Conservation (phyloP, 2,888 invertebrate genomes). For the Lacanobia wlatinum region DNA sequence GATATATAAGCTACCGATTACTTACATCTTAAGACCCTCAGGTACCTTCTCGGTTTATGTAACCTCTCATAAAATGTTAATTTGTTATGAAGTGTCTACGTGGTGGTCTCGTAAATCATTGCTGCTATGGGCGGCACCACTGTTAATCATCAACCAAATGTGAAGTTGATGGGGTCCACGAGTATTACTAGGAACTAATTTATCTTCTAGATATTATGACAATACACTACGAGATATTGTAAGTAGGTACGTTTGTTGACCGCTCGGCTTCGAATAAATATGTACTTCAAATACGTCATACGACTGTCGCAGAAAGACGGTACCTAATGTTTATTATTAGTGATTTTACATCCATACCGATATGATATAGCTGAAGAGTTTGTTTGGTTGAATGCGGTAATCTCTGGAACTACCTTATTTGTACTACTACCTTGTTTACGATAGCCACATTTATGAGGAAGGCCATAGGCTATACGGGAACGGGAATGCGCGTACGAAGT, state of each 20-base stretch:
- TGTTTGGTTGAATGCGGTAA: no score
- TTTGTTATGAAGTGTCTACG: not conserved
- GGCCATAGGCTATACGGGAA: no score
- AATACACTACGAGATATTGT: not conserved
- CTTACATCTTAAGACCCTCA: not conserved
- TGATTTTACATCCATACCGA: no score
- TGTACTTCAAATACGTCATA: no score
- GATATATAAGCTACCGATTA: not conserved
- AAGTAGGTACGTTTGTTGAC: not conserved
- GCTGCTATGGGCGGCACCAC: not conserved
- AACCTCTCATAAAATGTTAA: slow-evolving; percentile 3
- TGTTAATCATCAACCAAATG: slow-evolving; percentile 10
- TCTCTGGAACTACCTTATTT: no score
- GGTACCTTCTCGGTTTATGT: not conserved
- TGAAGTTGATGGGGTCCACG: not conserved
- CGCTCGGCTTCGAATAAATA: no score
- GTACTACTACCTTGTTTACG: no score
- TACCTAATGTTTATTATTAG: no score
- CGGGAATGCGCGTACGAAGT: no score
- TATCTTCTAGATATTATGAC: not conserved
- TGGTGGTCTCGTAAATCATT: slow-evolving; percentile 5
- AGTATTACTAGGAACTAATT: not conserved
- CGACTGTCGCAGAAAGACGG: no score
- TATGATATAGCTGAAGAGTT: no score
- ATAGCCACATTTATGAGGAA: no score